phyloP scores from a whole-genome alignment of 2,888 invertebrate species.

The Slavum lentiscoides region DNA sequence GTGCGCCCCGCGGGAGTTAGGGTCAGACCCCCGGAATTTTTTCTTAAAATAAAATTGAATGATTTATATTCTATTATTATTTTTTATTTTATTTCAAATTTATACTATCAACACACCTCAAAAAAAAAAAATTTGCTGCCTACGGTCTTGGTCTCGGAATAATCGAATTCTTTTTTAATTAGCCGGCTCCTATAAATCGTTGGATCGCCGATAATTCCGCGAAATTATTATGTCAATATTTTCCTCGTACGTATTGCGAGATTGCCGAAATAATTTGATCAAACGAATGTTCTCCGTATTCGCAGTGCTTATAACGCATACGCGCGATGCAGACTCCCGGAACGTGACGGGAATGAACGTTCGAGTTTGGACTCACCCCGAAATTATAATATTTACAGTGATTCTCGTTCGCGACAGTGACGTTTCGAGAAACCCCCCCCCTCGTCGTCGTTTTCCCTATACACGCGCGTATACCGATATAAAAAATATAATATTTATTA shows the following conservation, averaged over 20 bases:
- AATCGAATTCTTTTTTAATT: too few species aligned
- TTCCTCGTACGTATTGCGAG: background rate
- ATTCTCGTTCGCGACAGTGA: slow-evolving; percentile 14
- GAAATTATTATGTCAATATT: background rate
- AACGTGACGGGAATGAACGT: slow-evolving; percentile 33
- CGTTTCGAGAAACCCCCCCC: slow-evolving; percentile 6
- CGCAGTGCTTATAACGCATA: background rate
- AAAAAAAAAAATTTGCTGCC: too few species aligned
- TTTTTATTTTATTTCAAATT: too few species aligned
- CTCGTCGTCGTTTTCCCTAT: background rate
- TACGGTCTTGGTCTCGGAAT: too few species aligned
- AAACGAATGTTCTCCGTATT: background rate
- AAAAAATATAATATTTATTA: background rate
- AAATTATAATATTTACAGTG: background rate
- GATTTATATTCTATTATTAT: too few species aligned
- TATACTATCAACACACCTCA: too few species aligned
- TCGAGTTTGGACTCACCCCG: slow-evolving; percentile 19
- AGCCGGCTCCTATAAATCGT: too few species aligned
- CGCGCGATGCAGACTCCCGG: background rate
- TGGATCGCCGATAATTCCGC: background rate
- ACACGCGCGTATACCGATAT: background rate
- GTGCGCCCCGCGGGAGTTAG: too few species aligned
- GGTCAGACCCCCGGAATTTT: too few species aligned
- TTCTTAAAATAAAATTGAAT: too few species aligned
- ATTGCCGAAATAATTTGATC: slow-evolving; percentile 21